Base-by-base conservation (phyloP, 2,888 invertebrate genomes). In the Campoplex capitator region DNA sequence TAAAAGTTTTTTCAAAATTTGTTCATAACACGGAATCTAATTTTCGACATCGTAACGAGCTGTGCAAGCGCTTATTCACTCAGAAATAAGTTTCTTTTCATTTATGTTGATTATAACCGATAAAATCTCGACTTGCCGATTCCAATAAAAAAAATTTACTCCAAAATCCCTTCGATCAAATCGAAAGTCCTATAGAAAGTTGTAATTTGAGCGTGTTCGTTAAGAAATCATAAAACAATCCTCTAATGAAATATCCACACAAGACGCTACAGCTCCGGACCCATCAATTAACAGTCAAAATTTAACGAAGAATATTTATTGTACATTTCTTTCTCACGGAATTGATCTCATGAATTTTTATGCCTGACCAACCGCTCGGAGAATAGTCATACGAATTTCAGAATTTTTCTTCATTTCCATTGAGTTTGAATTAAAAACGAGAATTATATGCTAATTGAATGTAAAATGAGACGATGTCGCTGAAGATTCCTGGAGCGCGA, bases 371-470 rank as follows among this genome's bases (percentile, higher is more conserved):
- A 32, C 3, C 18, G 42, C 38, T 23, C 51, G 7, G 7, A 38
- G 23, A 28, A 67, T 51, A 13, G 23, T 18, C 45, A 23, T 16
- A 48, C 13, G 51, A 51, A 48, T 32, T 67, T 67, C 48, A 38
- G 62, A 16, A 35, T 67, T 51, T 67, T 35, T 77, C 67, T 78
- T n/a, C n/a, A 68, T 78, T 78, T 54, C 2, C 77, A 68, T 77
- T 35, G 32, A 68, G 67, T 78, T 54, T 38, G 38, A 65, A 51
- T 38, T 68, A n/a, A n/a, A 56, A 51, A 56, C 32, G 51, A 42
- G 56, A 78, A 78, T 65, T 32, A 67, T 35, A 13, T 48, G 62
- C 42, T 58, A 18, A 56, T 74, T 18, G 28, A 76, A 8, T 28
- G 75, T 13, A 56, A 38, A 65, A 48, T 35, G n/a, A 77, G 23